phyloP scores from a whole-genome alignment of 2,797 vertebrate genomes.

The Trachurus trachurus region DNA sequence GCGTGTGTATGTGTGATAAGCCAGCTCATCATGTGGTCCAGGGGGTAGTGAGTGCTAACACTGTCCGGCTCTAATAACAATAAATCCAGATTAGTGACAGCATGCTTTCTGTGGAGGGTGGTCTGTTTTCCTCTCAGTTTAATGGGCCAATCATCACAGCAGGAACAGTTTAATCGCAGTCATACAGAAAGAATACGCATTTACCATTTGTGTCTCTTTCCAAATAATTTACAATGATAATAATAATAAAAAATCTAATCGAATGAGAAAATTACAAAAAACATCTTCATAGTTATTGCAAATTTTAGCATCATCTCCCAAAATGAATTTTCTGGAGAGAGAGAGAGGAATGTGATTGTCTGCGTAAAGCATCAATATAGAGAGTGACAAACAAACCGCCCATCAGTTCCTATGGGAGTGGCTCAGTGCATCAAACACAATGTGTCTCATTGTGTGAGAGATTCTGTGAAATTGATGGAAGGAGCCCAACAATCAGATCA shows the following conservation, averaged over 20 bases:
- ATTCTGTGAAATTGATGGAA: no score
- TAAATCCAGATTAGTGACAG: slow-evolving; percentile 72
- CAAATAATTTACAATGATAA: neutral
- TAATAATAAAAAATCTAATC: neutral
- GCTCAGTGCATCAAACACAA: slow-evolving; percentile 12
- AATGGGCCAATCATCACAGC: slow-evolving; percentile 49
- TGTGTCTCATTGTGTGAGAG: neutral
- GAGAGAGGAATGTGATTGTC: neutral
- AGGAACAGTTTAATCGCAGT: neutral
- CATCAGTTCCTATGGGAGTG: slow-evolving; percentile 11
- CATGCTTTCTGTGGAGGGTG: slow-evolving; percentile 51
- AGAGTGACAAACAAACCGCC: neutral
- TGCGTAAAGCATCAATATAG: neutral
- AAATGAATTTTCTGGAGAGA: neutral
- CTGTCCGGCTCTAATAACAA: slow-evolving; percentile 48
- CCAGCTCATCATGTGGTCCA: slow-evolving; percentile 51
- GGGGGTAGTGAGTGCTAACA: slow-evolving; percentile 42
- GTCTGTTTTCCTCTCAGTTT: slow-evolving; percentile 39
- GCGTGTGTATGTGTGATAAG: slow-evolving; percentile 33
- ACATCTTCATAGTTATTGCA: neutral
- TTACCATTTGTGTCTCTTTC: neutral
- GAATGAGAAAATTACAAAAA: neutral
- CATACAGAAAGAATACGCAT: neutral
- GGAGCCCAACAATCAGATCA: slow-evolving; percentile 22
- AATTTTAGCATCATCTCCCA: neutral